Base-by-base conservation (phyloP, 1,140 invertebrate genomes). In the Tenebrio molitor region DNA sequence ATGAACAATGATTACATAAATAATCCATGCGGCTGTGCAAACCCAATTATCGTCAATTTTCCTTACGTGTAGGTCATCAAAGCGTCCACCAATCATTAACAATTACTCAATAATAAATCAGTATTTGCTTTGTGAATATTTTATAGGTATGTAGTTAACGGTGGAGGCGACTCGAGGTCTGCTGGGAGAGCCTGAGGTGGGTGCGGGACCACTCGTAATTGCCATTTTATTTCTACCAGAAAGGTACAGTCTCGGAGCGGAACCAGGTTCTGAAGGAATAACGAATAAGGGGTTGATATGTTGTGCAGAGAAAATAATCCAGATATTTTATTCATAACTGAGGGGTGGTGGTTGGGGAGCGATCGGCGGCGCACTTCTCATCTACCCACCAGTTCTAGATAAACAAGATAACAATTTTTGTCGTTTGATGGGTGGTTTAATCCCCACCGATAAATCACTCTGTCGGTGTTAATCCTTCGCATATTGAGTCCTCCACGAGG, bases 51-150 rank as follows among this genome's bases (percentile, higher is more conserved):
- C 71, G 41, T 69, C 76, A 77, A 76, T 77, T 76, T 76, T 70
- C 70, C 36, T 76, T 70, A 65, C 66, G 53, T 71, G 71, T 71
- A 44, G 66, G 65, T 73, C 71, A 75, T 77, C 75, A 74, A 71
- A 73, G 68, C 73, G 66, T 71, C 72, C 70, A 75, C 65, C 71
- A 70, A 78, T 78, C 75, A 78, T 77, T 78, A 78, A 77, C 74
- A 78, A 77, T 77, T 77, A 77, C 73, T 78, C 72, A 78, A 78
- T 78, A 78, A 78, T 78, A 78, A 78, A 78, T 78, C 74, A 76
- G 77, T 78, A 78, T 78, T 78, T 78, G 74, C 72, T 69, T 34
- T 76, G 39, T 78, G 73, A 78, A 78, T 78, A 77, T 77, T 78
- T 78, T 68, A 78, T 78, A 46, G 65, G 8, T 23, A 17, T 16